Evolutionary conservation across 2,797 vertebrate genomes (phyloP).

Genomic region (Chiloscyllium punctatum): DNA sequence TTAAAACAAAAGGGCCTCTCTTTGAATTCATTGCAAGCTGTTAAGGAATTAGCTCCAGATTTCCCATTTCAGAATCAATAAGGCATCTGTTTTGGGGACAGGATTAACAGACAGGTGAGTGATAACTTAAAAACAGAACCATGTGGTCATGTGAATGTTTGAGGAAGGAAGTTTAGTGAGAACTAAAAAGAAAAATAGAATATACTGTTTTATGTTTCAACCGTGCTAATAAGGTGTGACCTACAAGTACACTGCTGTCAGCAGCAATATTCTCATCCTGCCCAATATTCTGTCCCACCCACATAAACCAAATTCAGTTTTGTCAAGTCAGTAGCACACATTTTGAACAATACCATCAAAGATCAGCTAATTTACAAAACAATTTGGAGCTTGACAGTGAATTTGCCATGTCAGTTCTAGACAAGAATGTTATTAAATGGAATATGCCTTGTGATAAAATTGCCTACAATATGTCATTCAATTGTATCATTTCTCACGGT

Average conservation of each 20-base stretch:
- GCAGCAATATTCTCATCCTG: neutral
- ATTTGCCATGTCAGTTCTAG: neutral
- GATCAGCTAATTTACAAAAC: neutral
- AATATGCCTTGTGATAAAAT: neutral
- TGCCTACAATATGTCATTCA: neutral
- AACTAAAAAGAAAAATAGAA: too few species aligned
- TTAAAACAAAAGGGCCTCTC: neutral
- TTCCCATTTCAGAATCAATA: neutral
- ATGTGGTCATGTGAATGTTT: too few species aligned
- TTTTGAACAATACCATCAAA: neutral
- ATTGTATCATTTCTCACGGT: neutral
- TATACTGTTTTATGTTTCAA: neutral
- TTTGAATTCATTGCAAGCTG: neutral
- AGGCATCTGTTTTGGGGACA: too few species aligned
- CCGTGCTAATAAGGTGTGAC: neutral
- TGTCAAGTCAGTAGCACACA: neutral
- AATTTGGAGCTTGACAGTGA: neutral
- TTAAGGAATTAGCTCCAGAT: neutral
- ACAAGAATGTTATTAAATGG: neutral
- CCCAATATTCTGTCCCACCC: neutral
- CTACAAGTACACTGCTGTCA: neutral
- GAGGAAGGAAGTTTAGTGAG: too few species aligned
- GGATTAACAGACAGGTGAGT: too few species aligned
- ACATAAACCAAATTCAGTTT: neutral
- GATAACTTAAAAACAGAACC: too few species aligned